Evolutionary conservation across 2,888 invertebrate genomes (phyloP), one percentile per base, ranked within the genome.

Genomic region (Trissolcus brochymenae): DNA sequence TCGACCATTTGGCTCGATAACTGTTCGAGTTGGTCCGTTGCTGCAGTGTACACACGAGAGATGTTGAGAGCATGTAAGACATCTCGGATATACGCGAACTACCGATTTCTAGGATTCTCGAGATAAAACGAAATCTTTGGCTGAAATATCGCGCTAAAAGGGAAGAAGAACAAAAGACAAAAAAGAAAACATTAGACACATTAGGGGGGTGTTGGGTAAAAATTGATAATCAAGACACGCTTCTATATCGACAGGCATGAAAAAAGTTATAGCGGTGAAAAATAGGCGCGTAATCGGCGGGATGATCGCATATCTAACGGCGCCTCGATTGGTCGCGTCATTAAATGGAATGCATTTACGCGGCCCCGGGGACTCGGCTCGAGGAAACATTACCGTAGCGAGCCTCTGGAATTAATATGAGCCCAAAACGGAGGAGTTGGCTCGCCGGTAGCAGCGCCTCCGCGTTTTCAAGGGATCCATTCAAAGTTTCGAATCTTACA

Each of bases 321-420:
- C 46, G 7, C 82, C 86, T 85, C 84, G 87, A 88, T 88, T 87
- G 87, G 85, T 79, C 73, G 40, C 81, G 86, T 87, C 86, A 86
- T 88, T 88, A 87, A 87, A 87, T 84, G 82, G 84, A 87, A 88
- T 84, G 87, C 87, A 83, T 88, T 88, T 83, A 88, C 82, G 82
- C 81, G 82, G 84, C 88, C 86, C 87, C 61, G 43, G 87, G 85
- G 87, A 87, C 78, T 79, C 67, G 60, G 65, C 70, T 70, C 72
- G 82, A 82, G 81, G 84, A 35, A 35, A 35, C 85, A 85, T 87
- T 85, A 85, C 81, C 83, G 81, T 80, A 82, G 83, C 81, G 84
- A 84, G 83, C 84, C 82, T 81, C 74, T 77, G 80, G 87, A 87
- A 87, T 87, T 87, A 87, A 87, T 87, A 87, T 82, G 85, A 85